phyloP scores from a whole-genome alignment of 2,888 invertebrate species.

The Pristionchus japonicus region DNA sequence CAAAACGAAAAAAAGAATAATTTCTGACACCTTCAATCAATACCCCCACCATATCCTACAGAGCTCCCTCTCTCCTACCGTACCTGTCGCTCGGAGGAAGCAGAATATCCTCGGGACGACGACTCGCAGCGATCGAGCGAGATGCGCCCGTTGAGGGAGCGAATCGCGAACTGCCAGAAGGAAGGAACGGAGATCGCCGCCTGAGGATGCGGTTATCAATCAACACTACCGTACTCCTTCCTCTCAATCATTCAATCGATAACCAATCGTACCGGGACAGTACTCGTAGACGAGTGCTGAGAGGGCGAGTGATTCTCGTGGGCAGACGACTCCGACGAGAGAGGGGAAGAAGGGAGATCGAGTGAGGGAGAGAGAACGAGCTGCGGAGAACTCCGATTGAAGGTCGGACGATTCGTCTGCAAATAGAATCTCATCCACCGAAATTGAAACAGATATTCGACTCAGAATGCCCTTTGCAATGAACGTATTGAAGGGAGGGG shows the following conservation, averaged over 20 bases:
- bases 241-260: background rate
- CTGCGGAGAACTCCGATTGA: constrained; percentile 1
- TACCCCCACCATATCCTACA: background rate
- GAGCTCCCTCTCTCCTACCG: background rate
- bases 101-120: constrained; percentile 13
- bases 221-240: background rate
- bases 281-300: constrained; percentile 37
- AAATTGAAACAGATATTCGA: background rate
- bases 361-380: constrained; percentile 19
- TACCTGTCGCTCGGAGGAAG: constrained; percentile 8
- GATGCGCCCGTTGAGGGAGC: constrained; percentile 31
- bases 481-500: background rate
- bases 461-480: no score
- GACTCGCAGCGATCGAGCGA: background rate
- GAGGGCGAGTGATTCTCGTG: background rate
- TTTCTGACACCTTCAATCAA: background rate
- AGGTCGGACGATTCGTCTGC: constrained; percentile 1
- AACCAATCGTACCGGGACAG: constrained; percentile 38
- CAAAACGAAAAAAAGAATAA: no score
- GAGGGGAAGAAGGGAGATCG: constrained; percentile 42
- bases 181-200: constrained; percentile 39
- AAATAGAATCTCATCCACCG: background rate
- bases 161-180: constrained; percentile 25
- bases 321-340: constrained; percentile 27
- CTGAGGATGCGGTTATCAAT: constrained; percentile 3